Evolutionary conservation across 2,888 invertebrate species (phyloP).

Genomic region (Agriopis marginaria): DNA sequence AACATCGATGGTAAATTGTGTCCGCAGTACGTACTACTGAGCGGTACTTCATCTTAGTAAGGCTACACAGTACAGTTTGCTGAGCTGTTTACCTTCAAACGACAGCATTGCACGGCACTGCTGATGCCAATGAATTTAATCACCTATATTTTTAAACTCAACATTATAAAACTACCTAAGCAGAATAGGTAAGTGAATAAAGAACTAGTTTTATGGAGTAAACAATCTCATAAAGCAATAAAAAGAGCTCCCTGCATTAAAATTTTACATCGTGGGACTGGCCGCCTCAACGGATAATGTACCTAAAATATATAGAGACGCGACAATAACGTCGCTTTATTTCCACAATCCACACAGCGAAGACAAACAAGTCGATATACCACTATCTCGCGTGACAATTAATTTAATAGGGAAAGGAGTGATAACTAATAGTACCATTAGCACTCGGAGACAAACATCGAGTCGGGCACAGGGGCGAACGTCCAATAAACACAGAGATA

Average conservation of each 20-base stretch:
- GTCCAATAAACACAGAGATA: slow-evolving; percentile 43
- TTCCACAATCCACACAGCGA: slow-evolving; percentile 42
- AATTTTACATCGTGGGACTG: slow-evolving; percentile 10
- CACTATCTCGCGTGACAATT: slow-evolving; percentile 42
- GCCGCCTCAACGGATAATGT: slow-evolving; percentile 4
- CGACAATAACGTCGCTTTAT: slow-evolving; percentile 41
- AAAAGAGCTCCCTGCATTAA: slow-evolving; percentile 1
- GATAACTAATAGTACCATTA: slow-evolving; percentile 46
- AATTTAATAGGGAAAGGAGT: slow-evolving; percentile 44
- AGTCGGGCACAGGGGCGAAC: slow-evolving; percentile 26
- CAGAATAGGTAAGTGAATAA: slow-evolving; percentile 2
- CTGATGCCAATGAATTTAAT: slow-evolving; percentile 21
- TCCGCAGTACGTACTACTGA: not conserved
- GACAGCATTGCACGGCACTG: slow-evolving; percentile 26
- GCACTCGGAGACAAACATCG: slow-evolving; percentile 41
- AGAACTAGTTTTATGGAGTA: slow-evolving; percentile 13
- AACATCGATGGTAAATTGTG: slow-evolving; percentile 32
- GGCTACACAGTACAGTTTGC: slow-evolving; percentile 25
- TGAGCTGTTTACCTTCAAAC: slow-evolving; percentile 38
- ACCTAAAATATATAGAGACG: slow-evolving; percentile 11
- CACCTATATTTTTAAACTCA: slow-evolving; percentile 11
- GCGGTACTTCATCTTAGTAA: slow-evolving; percentile 23
- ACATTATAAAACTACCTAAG: slow-evolving; percentile 13
- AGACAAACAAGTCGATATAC: slow-evolving; percentile 54
- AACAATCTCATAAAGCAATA: slow-evolving; percentile 26